Base-by-base conservation (phyloP, 2,888 invertebrate genomes). In the Leptinotarsa juncta region DNA sequence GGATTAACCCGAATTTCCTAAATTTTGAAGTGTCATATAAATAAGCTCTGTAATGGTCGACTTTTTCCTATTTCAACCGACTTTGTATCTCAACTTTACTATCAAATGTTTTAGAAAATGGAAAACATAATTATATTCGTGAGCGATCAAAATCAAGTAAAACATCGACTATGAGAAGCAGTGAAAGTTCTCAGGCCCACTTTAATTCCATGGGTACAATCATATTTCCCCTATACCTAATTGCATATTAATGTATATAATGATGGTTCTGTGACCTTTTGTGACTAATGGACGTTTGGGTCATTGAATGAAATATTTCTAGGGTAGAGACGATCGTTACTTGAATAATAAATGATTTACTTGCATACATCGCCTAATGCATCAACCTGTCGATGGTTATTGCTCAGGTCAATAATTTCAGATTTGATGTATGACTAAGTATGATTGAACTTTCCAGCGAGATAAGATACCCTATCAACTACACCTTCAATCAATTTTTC, bases 191-290 rank as follows among this genome's bases (percentile, higher is more conserved):
- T 32, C n/a, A 42, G 42, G 10, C n/a, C 26, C 32, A 16, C n/a
- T 51, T n/a, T 5, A 62, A 26, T 16, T 16, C 32, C 26, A 42
- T 32, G 16, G 14, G n/a, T 32, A 42, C 16, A 62, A 62, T 62
- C 42, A 62, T 42, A 62, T 42, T 26, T 42, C 62, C 62, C 62
- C 62, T 18, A 26, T 62, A n/a, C 62, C 42, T 62, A 57, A 62
- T 62, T 62, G 32, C 62, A 62, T 62, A 62, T 62, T 62, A 32
- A 62, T 62, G 62, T 42, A 32, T 62, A 7, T 42, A 62, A 62
- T 42, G 42, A 62, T 42, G 62, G 42, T 10, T 42, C 42, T n/a
- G n/a, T n/a, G 10, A 62, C 16, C 42, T 57, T 23, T 14, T 26
- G 26, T 57, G 23, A 57, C 14, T 20, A 57, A 57, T 57, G 14